These are phyloP conservation scores for Erebia aethiops DNA, from an alignment of 2,888 invertebrate genomes.

Conservation along the genomic window DNA sequence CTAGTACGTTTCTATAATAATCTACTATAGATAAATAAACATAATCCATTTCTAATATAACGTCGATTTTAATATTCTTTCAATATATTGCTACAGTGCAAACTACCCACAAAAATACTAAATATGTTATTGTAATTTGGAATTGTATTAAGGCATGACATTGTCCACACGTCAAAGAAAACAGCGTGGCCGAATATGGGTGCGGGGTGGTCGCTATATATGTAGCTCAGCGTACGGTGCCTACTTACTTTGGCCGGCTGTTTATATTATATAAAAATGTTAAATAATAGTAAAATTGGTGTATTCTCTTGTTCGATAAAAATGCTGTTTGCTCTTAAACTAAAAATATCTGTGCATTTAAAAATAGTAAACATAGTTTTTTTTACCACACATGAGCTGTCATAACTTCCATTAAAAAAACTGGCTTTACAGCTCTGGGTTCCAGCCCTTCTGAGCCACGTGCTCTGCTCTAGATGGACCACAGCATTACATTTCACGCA, in stretches of 20 bases:
- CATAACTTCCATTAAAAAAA: no score
- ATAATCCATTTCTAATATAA: background rate
- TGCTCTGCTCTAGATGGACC: no score
- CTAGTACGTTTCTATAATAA: conserved; percentile 3
- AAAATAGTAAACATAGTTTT: no score
- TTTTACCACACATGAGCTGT: no score
- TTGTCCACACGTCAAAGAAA: conserved; percentile 56
- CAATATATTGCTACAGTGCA: conserved; percentile 16
- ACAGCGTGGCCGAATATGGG: conserved; percentile 65
- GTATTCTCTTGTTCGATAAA: conserved; percentile 17
- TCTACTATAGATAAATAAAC: conserved; percentile 5
- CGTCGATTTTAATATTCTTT: no score
- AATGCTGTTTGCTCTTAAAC: background rate
- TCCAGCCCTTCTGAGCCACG: no score
- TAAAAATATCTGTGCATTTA: no score
- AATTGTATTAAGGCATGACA: conserved; percentile 44
- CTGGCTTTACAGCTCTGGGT: no score
- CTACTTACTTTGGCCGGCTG: conserved; percentile 37
- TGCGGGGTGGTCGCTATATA: conserved; percentile 74
- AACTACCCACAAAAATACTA: conserved; percentile 22
- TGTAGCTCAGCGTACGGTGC: conserved; percentile 45
- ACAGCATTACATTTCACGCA: no score
- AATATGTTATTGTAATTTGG: conserved; percentile 23
- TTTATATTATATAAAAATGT: conserved; percentile 3
- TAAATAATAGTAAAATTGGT: background rate